Percentiles rank a stretch among this genome's conserved stretches.
These are phyloP conservation scores for Goniozus legneri DNA, from an alignment of 1,140 invertebrate species.

Conservation along the genomic window DNA sequence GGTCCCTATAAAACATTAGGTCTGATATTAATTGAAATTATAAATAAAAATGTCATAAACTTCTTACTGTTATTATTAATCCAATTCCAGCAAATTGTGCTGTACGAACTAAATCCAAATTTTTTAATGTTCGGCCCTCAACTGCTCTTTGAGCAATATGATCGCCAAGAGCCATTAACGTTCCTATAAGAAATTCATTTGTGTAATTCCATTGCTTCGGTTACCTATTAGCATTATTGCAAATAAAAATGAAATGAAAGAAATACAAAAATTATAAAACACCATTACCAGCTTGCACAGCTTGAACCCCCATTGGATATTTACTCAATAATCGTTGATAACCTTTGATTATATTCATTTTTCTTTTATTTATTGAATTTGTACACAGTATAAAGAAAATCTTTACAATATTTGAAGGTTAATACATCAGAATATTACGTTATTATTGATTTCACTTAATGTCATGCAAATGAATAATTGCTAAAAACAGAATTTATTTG, in stretches of 20 bases:
- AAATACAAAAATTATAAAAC: slow-evolving; percentile 5
- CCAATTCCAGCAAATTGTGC: slow-evolving; percentile 55
- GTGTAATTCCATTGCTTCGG: neutral
- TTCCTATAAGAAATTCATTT: slow-evolving; percentile 37
- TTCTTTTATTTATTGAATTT: too few relatives aligned
- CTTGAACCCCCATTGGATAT: slow-evolving; percentile 41
- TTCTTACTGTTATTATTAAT: slow-evolving; percentile 51
- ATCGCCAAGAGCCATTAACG: slow-evolving; percentile 60
- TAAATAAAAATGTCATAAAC: too few relatives aligned
- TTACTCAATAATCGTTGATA: slow-evolving; percentile 34
- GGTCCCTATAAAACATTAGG: slow-evolving; percentile 62
- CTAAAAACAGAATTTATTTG: too few relatives aligned
- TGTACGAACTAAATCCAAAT: slow-evolving; percentile 51
- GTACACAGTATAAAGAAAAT: too few relatives aligned
- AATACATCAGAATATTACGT: too few relatives aligned
- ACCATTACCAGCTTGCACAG: slow-evolving; percentile 45
- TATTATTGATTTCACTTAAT: too few relatives aligned
- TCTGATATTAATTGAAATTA: slow-evolving; percentile 7
- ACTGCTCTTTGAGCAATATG: slow-evolving; percentile 57
- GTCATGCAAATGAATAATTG: too few relatives aligned
- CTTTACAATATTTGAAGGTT: too few relatives aligned
- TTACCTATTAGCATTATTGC: neutral
- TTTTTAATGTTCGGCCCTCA: slow-evolving; percentile 48
- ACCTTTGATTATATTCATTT: slow-evolving; percentile 30
- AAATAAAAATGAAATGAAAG: too few relatives aligned